These are phyloP conservation scores for Natator depressus DNA, from an alignment of 2,113 vertebrate genomes.

Conservation along the genomic window DNA sequence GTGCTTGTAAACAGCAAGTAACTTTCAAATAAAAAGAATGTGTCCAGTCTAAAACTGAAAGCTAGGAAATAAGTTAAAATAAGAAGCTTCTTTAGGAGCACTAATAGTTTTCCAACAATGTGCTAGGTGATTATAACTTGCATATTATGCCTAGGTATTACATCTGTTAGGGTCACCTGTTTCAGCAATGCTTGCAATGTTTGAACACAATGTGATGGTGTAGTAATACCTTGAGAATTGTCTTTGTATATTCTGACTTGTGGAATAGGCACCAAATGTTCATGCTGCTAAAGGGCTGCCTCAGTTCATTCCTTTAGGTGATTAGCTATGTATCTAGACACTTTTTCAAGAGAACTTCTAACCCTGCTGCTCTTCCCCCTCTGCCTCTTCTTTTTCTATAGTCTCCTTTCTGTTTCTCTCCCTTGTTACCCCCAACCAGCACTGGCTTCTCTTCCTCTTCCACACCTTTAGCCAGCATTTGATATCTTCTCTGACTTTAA, in stretches of 20 bases:
- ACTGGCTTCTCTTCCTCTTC: neutral
- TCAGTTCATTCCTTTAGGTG: neutral
- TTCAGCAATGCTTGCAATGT: neutral
- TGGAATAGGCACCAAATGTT: fast-evolving
- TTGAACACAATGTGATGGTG: fast-evolving
- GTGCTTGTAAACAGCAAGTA: neutral
- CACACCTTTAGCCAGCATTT: neutral
- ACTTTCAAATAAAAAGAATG: neutral
- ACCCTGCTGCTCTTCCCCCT: neutral
- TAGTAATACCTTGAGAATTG: neutral
- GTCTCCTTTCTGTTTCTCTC: neutral
- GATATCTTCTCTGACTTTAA: neutral
- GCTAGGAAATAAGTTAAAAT: neutral
- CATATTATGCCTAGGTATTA: neutral
- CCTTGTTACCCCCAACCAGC: neutral
- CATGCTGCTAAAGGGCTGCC: neutral
- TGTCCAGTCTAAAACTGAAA: neutral
- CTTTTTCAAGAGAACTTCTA: neutral
- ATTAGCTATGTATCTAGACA: neutral
- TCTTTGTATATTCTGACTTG: neutral
- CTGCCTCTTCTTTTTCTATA: neutral
- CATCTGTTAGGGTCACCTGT: neutral
- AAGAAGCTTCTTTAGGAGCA: neutral
- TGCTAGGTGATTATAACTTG: neutral
- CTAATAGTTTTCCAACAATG: neutral